phyloP scores from a whole-genome alignment of 2,797 vertebrate genomes.

The Leptodactylus fallax region DNA sequence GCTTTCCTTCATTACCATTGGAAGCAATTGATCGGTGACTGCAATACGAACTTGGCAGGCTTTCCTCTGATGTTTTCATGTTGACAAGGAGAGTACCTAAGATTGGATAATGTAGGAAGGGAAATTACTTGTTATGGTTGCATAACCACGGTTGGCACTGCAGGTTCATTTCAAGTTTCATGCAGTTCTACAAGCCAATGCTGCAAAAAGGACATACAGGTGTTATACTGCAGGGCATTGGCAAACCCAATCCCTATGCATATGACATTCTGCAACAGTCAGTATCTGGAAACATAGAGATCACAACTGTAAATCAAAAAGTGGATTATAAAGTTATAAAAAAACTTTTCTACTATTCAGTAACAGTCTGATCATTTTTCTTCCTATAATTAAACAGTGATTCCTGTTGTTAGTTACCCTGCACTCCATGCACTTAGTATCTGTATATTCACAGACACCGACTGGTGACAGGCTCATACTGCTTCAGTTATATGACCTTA shows the following conservation, averaged over 20 bases:
- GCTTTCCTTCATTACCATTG: constrained; percentile 59
- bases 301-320: constrained; percentile 28
- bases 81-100: constrained; percentile 42
- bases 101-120: constrained; percentile 28
- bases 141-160: constrained; percentile 46
- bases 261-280: constrained; percentile 48
- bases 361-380: not conserved
- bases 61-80: constrained; percentile 53
- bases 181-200: constrained; percentile 37
- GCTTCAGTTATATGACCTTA: too few species aligned
- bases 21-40: constrained; percentile 60
- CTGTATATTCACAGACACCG: too few species aligned
- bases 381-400: not conserved
- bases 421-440: too few species aligned
- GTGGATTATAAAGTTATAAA: constrained; percentile 30
- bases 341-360: constrained; percentile 22
- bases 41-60: constrained; percentile 54
- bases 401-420: not conserved
- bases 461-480: too few species aligned
- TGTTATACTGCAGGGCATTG: constrained; percentile 62
- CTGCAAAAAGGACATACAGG: constrained; percentile 57
- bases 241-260: constrained; percentile 38
- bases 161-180: constrained; percentile 41
- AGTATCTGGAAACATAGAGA: constrained; percentile 23
- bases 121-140: constrained; percentile 51